Conservation (phyloP, 2,797 vertebrate species). For the Lithobates pipiens region DNA sequence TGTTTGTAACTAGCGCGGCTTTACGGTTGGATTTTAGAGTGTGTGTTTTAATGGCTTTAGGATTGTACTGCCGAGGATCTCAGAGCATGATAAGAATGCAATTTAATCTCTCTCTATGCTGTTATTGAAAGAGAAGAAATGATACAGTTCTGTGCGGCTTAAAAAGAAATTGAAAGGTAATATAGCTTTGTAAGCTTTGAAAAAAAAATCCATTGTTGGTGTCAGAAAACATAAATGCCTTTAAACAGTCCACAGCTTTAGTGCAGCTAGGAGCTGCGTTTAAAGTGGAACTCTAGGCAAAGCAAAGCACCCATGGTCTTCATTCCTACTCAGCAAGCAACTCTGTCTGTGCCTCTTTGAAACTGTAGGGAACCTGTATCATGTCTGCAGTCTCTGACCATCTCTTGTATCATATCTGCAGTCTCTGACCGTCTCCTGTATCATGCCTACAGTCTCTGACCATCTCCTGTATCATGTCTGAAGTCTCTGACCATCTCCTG, state of each 20-base stretch:
- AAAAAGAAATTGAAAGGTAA: slow-evolving; percentile 35
- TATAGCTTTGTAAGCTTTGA: background rate
- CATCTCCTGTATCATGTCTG: too few species aligned
- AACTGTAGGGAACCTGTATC: too few species aligned
- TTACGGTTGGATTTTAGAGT: background rate
- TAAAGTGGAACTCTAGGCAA: background rate
- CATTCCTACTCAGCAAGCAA: too few species aligned
- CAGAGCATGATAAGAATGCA: slow-evolving; percentile 42
- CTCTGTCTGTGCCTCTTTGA: too few species aligned
- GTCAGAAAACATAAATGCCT: too few species aligned
- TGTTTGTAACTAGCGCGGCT: slow-evolving; percentile 6
- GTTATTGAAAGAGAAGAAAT: slow-evolving; percentile 40
- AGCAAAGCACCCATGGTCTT: too few species aligned
- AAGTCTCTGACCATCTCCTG: too few species aligned
- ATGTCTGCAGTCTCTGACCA: too few species aligned
- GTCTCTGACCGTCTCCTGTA: too few species aligned
- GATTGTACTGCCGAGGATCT: slow-evolving; percentile 18
- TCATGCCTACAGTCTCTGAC: too few species aligned
- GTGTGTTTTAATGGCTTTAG: slow-evolving; percentile 23
- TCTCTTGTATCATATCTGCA: too few species aligned
- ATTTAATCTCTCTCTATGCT: slow-evolving; percentile 37
- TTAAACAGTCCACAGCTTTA: background rate
- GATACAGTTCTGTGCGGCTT: slow-evolving; percentile 17
- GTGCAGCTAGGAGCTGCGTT: background rate
- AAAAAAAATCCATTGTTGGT: too few species aligned